These are phyloP conservation scores for Myotis findleyi DNA, from an alignment of 2,797 vertebrate species.

Conservation along the genomic window DNA sequence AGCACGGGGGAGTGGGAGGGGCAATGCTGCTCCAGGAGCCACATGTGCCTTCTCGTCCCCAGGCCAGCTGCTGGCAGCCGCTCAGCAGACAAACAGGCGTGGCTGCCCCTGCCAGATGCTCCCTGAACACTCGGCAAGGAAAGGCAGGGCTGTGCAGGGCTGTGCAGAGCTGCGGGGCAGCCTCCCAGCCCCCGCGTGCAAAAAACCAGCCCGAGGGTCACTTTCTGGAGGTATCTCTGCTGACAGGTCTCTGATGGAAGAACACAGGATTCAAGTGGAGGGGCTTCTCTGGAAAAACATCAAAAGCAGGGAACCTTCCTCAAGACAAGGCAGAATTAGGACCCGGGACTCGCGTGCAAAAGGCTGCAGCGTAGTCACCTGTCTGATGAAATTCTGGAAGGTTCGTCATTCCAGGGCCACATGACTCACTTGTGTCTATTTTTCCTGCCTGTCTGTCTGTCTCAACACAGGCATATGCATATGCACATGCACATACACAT, in stretches of 20 bases:
- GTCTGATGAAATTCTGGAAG: not conserved
- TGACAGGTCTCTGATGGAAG: not conserved
- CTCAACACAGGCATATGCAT: not conserved
- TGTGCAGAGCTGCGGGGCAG: not conserved
- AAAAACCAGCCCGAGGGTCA: not conserved
- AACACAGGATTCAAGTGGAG: not conserved
- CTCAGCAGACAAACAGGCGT: not conserved
- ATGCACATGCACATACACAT: not conserved
- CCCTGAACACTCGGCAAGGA: not conserved
- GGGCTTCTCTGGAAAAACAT: not conserved
- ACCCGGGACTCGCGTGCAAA: not conserved
- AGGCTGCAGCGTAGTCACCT: not conserved
- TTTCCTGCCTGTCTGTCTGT: not conserved
- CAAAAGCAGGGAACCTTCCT: not conserved
- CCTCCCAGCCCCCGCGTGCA: accelerated
- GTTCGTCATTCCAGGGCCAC: not conserved
- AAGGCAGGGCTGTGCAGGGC: not conserved
- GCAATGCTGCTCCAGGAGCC: not conserved
- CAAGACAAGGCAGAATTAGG: not conserved
- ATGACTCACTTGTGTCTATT: not conserved
- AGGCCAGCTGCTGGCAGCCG: not conserved
- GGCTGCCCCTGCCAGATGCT: not conserved
- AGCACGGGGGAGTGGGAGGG: not conserved
- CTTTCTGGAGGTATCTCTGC: not conserved
- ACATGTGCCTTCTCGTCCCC: not conserved